Evolutionary conservation across 2,888 invertebrate genomes (phyloP).

Genomic region (Tanytarsus gracilentus): DNA sequence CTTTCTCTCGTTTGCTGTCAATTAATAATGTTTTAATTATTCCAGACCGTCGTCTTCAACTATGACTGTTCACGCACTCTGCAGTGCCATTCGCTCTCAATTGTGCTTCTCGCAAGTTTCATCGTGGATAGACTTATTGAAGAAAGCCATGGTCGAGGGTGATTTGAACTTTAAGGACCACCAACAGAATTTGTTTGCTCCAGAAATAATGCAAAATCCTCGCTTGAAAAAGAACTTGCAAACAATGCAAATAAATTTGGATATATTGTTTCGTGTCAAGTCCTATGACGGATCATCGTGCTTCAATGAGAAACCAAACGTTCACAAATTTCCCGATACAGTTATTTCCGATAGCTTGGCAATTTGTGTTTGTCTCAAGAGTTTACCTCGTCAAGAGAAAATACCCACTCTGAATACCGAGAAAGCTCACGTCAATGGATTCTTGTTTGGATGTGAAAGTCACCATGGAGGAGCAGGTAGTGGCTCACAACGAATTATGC

Average conservation of each 20-base stretch:
- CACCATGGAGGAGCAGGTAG: conserved; percentile 31
- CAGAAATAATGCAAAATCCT: conserved; percentile 42
- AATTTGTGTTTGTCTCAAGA: conserved; percentile 50
- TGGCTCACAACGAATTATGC: not conserved
- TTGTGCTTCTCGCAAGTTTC: conserved; percentile 94
- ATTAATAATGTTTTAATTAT: conserved; percentile 1
- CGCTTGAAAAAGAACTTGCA: conserved; percentile 45
- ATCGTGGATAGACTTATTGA: conserved; percentile 62
- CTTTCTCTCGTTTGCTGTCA: not conserved
- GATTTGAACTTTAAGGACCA: conserved; percentile 13
- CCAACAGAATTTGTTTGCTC: conserved; percentile 34
- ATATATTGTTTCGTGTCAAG: conserved; percentile 42
- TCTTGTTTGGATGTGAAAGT: conserved; percentile 34
- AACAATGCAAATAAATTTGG: conserved; percentile 38
- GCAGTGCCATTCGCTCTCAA: conserved; percentile 89
- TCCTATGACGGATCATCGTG: conserved; percentile 39
- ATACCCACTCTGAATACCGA: conserved; percentile 51
- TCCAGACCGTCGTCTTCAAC: conserved; percentile 46
- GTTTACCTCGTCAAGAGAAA: conserved; percentile 64
- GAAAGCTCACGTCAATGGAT: conserved; percentile 43
- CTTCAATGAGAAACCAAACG: conserved; percentile 41
- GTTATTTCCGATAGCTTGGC: conserved; percentile 40
- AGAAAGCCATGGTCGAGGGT: conserved; percentile 33
- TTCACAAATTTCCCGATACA: conserved; percentile 43
- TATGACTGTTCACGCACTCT: conserved; percentile 57